Evolutionary conservation across 2,888 invertebrate genomes (phyloP).

Genomic region (Dromius quadrimaculatus): DNA sequence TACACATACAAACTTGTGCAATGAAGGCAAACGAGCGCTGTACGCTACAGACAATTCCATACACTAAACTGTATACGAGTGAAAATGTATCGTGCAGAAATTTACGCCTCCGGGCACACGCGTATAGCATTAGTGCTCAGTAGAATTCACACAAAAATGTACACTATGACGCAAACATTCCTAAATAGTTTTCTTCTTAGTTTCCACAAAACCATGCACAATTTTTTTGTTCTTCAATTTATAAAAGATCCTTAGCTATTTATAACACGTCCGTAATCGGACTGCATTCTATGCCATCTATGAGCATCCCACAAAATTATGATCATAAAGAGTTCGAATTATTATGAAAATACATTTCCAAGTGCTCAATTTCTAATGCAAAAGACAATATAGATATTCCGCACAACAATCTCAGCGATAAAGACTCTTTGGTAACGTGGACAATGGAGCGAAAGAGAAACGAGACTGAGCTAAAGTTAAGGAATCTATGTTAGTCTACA

Average conservation of each 20-base stretch:
- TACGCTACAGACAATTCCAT: not conserved
- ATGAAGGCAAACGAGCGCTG: not conserved
- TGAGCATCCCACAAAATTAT: too few species aligned
- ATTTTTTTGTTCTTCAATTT: too few species aligned
- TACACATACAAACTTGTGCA: constrained; percentile 21
- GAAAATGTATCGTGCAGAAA: constrained; percentile 15
- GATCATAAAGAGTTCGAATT: too few species aligned
- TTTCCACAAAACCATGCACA: too few species aligned
- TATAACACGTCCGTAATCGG: too few species aligned
- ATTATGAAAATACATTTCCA: too few species aligned
- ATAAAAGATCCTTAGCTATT: too few species aligned
- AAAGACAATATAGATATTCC: too few species aligned
- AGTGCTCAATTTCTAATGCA: too few species aligned
- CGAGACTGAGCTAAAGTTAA: constrained; percentile 40
- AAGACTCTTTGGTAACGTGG: constrained; percentile 9
- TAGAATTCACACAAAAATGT: not conserved
- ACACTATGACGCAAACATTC: not conserved
- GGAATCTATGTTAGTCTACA: constrained; percentile 48
- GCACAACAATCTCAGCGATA: constrained; percentile 12
- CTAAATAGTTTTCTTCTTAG: not conserved
- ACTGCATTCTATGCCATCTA: too few species aligned
- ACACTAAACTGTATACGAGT: not conserved
- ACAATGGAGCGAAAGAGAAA: constrained; percentile 42
- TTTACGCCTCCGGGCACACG: constrained; percentile 39
- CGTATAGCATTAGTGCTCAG: constrained; percentile 10